Base-by-base conservation (phyloP, 2,888 invertebrate species). In the Heliothis peltigera region DNA sequence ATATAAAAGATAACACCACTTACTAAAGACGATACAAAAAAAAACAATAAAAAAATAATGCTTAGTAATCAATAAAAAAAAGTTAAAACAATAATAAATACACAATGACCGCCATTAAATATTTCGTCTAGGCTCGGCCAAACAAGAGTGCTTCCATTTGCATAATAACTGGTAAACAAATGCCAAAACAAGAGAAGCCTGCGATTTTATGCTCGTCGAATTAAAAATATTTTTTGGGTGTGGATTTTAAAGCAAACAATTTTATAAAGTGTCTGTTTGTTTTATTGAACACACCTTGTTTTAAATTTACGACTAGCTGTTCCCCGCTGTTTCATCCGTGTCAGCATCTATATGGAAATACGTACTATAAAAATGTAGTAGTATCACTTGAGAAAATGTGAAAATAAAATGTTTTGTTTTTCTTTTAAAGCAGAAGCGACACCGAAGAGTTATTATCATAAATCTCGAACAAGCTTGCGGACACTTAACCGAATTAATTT, bases 401-500 rank as follows among this genome's bases (percentile, higher is more conserved):
- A 43, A 47, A 69, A 60, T 28, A 46, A 54, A 64, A 48, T 39
- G 56, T 71, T 60, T 59, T 49, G 59, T 44, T 57, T 42, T 60
- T 43, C n/a, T 69, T 61, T 48, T 21, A 63, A 67, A 64, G 48
- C 64, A 64, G 51, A 66, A 70, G 67, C 58, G 66, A 55, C 62
- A 65, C 58, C 58, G 63, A 64, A 59, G 52, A 60, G 55, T 61
- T 66, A 54, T 54, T 63, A 25, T 35, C 55, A 69, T 76, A 76
- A 76, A 73, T 68, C 73, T 59, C 49, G 42, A 60, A 58, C 55
- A 66, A 68, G 66, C 65, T 65, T 66, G 56, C 51, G 70, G 60
- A 54, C 64, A 64, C 66, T 75, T 49, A 58, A 53, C 48, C 55
- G 80, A 75, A 70, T 79, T 72, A 72, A 77, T 77, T 77, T 70